These are phyloP conservation scores for Peromyscus aztecus DNA, from an alignment of 2,797 vertebrate species.

Conservation along the genomic window DNA sequence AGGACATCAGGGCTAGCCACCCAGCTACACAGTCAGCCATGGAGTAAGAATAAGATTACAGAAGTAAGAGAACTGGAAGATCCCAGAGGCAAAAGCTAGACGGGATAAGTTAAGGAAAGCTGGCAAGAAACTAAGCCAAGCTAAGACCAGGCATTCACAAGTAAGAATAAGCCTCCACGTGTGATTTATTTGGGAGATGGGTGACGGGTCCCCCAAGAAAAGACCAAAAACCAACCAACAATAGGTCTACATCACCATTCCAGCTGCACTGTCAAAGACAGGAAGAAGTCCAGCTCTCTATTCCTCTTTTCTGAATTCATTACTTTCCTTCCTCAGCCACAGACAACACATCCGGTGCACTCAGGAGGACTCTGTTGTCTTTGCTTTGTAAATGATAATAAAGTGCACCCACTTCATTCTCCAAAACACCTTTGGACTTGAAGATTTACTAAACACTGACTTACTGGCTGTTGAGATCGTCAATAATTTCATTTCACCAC, in stretches of 20 bases:
- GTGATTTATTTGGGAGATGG: too few relatives aligned
- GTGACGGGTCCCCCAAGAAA: too few relatives aligned
- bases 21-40: too few relatives aligned
- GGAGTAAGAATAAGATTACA: too few relatives aligned
- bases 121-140: too few relatives aligned
- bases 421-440: slow-evolving; percentile 92
- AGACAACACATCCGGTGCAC: slow-evolving; percentile 82
- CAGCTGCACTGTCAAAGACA: background rate
- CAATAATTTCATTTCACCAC: slow-evolving; percentile 94
- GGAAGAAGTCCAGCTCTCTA: slow-evolving; percentile 63
- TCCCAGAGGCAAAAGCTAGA: too few relatives aligned
- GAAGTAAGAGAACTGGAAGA: too few relatives aligned
- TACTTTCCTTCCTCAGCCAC: slow-evolving; percentile 77
- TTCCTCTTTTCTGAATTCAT: slow-evolving; percentile 64
- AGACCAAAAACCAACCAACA: too few relatives aligned
- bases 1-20: too few relatives aligned
- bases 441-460: slow-evolving; percentile 94
- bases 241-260: background rate
- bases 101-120: too few relatives aligned
- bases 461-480: slow-evolving; percentile 95
- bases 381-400: slow-evolving; percentile 86
- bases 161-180: too few relatives aligned
- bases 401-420: slow-evolving; percentile 90
- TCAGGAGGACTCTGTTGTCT: slow-evolving; percentile 79
- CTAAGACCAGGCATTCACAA: too few relatives aligned